phyloP scores from a whole-genome alignment of 2,113 vertebrate genomes.

The Naja naja region DNA sequence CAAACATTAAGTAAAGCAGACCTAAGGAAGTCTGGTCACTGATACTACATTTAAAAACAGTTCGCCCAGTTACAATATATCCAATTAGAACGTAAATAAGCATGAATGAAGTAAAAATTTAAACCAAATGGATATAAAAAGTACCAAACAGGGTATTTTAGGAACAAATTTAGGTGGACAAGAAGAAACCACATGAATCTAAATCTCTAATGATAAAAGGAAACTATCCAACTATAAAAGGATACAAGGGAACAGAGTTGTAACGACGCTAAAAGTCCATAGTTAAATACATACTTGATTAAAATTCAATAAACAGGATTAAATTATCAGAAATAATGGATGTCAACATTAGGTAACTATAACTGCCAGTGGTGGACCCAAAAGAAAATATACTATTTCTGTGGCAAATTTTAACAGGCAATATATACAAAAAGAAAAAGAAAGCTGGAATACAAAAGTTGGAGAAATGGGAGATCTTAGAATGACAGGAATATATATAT shows the following conservation, averaged over 20 bases:
- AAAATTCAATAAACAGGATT: not conserved
- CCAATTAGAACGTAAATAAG: not conserved
- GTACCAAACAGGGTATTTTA: not conserved
- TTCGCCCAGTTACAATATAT: not conserved
- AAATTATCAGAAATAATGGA: not conserved
- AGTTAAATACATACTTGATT: not conserved
- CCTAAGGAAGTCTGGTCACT: not conserved
- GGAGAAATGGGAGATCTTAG: not conserved
- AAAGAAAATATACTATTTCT: not conserved
- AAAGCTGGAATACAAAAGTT: not conserved
- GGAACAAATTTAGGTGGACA: not conserved
- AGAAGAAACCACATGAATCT: not conserved
- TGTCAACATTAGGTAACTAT: not conserved
- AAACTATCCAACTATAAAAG: not conserved
- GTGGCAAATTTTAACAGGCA: not conserved
- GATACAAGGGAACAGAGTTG: not conserved
- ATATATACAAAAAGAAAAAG: not conserved
- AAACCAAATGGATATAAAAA: not conserved
- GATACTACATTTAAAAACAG: not conserved
- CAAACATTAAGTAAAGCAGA: not conserved
- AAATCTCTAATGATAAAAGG: not conserved
- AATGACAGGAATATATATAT: no score
- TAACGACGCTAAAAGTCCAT: not conserved
- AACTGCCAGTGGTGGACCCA: not conserved
- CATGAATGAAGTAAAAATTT: not conserved